Conservation (phyloP, 1,140 invertebrate genomes). For the Polyergus mexicanus region DNA sequence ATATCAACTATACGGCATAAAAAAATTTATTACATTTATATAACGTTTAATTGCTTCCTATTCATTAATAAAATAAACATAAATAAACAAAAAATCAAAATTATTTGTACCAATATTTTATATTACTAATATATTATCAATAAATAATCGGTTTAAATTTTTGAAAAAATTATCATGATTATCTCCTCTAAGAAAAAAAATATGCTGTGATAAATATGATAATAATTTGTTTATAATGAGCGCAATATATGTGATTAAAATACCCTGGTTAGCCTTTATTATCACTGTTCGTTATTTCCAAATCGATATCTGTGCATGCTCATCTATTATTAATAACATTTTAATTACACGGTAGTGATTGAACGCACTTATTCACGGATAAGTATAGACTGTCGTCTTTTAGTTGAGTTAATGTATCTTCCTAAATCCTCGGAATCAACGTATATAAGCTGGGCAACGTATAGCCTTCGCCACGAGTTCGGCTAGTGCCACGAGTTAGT, state of each 20-base stretch:
- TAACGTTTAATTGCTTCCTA: not conserved
- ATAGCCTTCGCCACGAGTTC: slow-evolving; percentile 50
- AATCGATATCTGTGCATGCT: not conserved
- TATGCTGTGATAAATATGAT: not conserved
- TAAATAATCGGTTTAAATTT: not conserved
- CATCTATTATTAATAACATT: slow-evolving; percentile 24
- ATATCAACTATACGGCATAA: no score
- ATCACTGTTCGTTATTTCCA: slow-evolving; percentile 1
- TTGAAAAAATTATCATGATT: not conserved
- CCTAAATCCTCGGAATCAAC: slow-evolving; percentile 68
- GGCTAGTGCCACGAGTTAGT: slow-evolving; percentile 46
- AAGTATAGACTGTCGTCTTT: slow-evolving; percentile 51
- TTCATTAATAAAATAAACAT: not conserved
- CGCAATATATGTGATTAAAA: slow-evolving; percentile 19
- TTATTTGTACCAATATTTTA: not conserved
- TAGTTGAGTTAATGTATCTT: slow-evolving; percentile 66
- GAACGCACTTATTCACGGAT: slow-evolving; percentile 36
- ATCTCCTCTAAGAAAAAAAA: not conserved
- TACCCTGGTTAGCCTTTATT: not conserved
- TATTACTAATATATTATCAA: not conserved
- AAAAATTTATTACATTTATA: not conserved
- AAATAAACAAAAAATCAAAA: not conserved
- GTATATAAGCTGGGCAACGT: slow-evolving; percentile 66
- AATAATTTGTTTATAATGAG: slow-evolving; percentile 22
- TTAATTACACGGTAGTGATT: slow-evolving; percentile 7